These are phyloP conservation scores for Drosophila falleni DNA, from an alignment of 2,888 invertebrate species.

Conservation along the genomic window DNA sequence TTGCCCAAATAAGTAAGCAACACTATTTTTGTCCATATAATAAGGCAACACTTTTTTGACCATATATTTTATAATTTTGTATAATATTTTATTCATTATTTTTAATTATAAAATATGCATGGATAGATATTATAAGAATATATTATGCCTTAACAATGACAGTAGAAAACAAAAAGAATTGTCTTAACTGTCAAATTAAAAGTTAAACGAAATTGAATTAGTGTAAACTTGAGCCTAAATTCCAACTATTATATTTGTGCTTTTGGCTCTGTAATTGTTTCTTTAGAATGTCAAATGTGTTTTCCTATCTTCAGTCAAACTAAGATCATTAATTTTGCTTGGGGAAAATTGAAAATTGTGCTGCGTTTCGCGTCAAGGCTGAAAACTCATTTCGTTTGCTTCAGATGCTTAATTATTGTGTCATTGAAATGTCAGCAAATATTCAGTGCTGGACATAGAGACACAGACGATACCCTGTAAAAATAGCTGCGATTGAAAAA, in stretches of 20 bases:
- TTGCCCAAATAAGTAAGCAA: too few species aligned
- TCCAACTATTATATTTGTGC: not conserved
- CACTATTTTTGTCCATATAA: too few species aligned
- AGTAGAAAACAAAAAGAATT: too few species aligned
- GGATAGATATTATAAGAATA: too few species aligned
- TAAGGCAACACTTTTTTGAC: too few species aligned
- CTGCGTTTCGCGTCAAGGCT: constrained; percentile 29
- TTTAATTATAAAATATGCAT: too few species aligned
- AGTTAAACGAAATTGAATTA: not conserved
- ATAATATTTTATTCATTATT: too few species aligned
- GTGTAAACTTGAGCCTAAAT: not conserved
- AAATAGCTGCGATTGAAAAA: not conserved
- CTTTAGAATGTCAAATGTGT: not conserved
- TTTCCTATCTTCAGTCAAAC: not conserved
- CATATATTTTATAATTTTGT: too few species aligned
- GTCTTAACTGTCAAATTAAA: not conserved
- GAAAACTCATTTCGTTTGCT: constrained; percentile 37
- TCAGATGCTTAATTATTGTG: constrained; percentile 44
- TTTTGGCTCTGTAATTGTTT: not conserved
- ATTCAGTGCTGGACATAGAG: not conserved
- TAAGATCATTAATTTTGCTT: constrained; percentile 37
- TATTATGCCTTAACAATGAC: too few species aligned
- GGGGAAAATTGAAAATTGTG: constrained; percentile 2
- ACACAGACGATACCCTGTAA: constrained; percentile 17
- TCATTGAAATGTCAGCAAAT: constrained; percentile 26